A percentile compares a stretch with the other conserved stretches of the same genome.
These are phyloP conservation scores for Pollenia angustigena DNA, from an alignment of 2,888 invertebrate genomes.

Conservation along the genomic window DNA sequence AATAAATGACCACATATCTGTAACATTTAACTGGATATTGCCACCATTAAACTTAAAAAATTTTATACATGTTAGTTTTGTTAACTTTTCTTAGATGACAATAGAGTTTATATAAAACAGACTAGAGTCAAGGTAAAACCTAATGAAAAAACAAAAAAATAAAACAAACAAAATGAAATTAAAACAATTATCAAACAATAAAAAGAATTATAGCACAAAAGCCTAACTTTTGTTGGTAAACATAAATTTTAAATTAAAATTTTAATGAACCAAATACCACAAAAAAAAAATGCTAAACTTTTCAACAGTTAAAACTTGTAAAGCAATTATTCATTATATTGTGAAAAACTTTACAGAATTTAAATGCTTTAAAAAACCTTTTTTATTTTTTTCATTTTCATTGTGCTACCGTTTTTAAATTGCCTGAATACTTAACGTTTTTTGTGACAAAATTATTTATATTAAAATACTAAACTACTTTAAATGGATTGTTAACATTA, in stretches of 20 bases:
- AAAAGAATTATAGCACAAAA: slow-evolving; percentile 23
- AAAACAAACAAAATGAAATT: slow-evolving; percentile 18
- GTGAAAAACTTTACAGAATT: neutral
- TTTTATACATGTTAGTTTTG: neutral
- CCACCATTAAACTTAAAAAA: slow-evolving; percentile 11
- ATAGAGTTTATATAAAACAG: slow-evolving; percentile 41
- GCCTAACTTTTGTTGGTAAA: neutral
- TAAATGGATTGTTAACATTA: slow-evolving; percentile 51
- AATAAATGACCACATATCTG: slow-evolving; percentile 27
- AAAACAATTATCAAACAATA: slow-evolving; percentile 47
- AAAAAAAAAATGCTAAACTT: neutral
- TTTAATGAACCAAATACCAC: neutral
- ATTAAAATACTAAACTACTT: slow-evolving; percentile 30
- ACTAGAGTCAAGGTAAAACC: slow-evolving; percentile 60
- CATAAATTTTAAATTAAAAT: slow-evolving; percentile 20
- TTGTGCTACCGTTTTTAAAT: slow-evolving; percentile 24
- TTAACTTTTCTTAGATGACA: slow-evolving; percentile 5
- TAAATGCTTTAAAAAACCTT: neutral
- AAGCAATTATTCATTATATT: slow-evolving; percentile 28
- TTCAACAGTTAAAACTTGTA: slow-evolving; percentile 11
- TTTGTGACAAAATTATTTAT: slow-evolving; percentile 50
- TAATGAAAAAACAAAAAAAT: neutral
- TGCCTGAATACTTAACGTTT: slow-evolving; percentile 1
- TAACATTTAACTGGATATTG: slow-evolving; percentile 24
- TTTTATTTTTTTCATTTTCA: slow-evolving; percentile 3